Evolutionary conservation across 2,888 invertebrate genomes (phyloP).

Genomic region (Mesoligia furuncula): DNA sequence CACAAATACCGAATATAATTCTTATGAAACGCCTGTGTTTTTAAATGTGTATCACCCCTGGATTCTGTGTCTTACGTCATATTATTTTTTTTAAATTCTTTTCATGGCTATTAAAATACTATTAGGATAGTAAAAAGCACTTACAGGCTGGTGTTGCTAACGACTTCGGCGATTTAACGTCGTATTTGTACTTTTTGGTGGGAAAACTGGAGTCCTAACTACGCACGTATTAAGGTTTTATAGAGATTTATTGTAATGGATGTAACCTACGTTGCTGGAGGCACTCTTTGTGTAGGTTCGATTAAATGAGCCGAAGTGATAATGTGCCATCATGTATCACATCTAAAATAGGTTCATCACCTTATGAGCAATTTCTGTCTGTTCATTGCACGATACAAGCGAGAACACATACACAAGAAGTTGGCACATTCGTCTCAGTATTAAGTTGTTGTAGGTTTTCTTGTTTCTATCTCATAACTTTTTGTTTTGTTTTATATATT

Average conservation of each 20-base stretch:
- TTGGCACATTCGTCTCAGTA: too few species aligned
- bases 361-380: background rate
- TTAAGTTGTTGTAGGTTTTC: too few species aligned
- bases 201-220: constrained; percentile 15
- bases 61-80: constrained; percentile 18
- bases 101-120: constrained; percentile 58
- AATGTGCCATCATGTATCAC: background rate
- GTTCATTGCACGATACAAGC: background rate
- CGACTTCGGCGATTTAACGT: constrained; percentile 47
- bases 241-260: constrained; percentile 26
- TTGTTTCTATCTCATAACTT: too few species aligned
- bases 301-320: background rate
- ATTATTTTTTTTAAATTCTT: constrained; percentile 36
- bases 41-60: constrained; percentile 12
- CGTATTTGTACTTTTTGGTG: constrained; percentile 33
- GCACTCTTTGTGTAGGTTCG: background rate
- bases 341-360: background rate
- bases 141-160: constrained; percentile 45
- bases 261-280: background rate
- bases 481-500: too few species aligned
- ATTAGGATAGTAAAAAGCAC: constrained; percentile 56
- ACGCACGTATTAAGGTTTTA: constrained; percentile 11
- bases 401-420: too few species aligned
- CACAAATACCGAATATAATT: constrained; percentile 13
- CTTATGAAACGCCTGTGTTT: background rate